phyloP scores from a whole-genome alignment of 2,888 invertebrate species.

The Liodrosophila aerea region DNA sequence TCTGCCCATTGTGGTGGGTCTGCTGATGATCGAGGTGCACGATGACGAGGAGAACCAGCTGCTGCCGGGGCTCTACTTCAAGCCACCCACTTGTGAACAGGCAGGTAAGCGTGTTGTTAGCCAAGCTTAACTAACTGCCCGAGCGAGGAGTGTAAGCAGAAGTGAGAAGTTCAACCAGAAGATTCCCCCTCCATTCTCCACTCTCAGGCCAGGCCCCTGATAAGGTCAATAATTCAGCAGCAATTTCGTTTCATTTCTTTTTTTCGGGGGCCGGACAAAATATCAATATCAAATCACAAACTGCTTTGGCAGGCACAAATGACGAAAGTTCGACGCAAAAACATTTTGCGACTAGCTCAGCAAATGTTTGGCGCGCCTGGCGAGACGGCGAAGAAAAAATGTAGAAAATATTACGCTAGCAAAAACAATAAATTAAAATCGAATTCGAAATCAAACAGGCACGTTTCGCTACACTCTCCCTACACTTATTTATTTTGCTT shows the following conservation, averaged over 20 bases:
- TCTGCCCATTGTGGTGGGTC: slow-evolving; percentile 77
- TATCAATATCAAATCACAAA: not conserved
- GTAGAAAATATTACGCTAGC: too few species aligned
- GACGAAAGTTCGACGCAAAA: slow-evolving; percentile 22
- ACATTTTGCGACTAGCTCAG: slow-evolving; percentile 46
- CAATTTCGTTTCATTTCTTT: slow-evolving; percentile 4
- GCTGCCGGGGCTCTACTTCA: slow-evolving; percentile 80
- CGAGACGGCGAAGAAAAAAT: slow-evolving; percentile 4
- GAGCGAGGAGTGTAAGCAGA: slow-evolving; percentile 20
- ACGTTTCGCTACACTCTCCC: slow-evolving; percentile 30
- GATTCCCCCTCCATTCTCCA: slow-evolving; percentile 1
- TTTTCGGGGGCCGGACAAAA: slow-evolving; percentile 54
- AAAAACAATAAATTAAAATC: not conserved
- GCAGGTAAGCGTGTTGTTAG: slow-evolving; percentile 83
- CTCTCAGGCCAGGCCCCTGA: slow-evolving; percentile 49
- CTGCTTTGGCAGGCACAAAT: not conserved
- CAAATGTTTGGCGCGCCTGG: slow-evolving; percentile 35
- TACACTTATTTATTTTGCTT: too few species aligned
- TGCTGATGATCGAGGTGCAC: slow-evolving; percentile 81
- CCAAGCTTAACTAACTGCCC: slow-evolving; percentile 78
- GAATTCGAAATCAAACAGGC: slow-evolving; percentile 10
- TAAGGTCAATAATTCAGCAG: slow-evolving; percentile 51
- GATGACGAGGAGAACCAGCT: slow-evolving; percentile 81
- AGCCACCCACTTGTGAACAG: slow-evolving; percentile 82
- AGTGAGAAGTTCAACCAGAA: too few species aligned